Conservation (phyloP, 1,140 invertebrate species). For the Drosophila setifemur region DNA sequence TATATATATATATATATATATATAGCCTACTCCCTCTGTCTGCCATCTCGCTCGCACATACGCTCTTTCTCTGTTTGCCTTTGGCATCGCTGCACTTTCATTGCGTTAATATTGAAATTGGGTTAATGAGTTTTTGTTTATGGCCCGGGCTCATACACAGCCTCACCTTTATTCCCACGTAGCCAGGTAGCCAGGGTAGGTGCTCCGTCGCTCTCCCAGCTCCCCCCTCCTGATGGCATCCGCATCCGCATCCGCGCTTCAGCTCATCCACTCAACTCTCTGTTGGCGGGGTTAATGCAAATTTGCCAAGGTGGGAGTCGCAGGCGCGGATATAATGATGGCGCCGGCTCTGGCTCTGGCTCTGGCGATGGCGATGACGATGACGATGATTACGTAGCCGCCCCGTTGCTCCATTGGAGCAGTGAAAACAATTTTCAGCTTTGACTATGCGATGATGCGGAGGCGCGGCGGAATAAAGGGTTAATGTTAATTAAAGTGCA, state of each 20-base stretch:
- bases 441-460: slow-evolving; percentile 18
- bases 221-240: neutral
- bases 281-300: slow-evolving; percentile 50
- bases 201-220: neutral
- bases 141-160: slow-evolving; percentile 28
- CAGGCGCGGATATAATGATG: slow-evolving; percentile 9
- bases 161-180: slow-evolving; percentile 10
- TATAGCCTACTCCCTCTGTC: neutral
- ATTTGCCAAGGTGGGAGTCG: slow-evolving; percentile 37
- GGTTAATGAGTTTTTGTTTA: slow-evolving; percentile 80
- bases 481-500: slow-evolving; percentile 68
- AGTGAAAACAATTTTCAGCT: slow-evolving; percentile 61
- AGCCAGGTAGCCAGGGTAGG: too few species aligned
- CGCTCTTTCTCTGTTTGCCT: slow-evolving; percentile 33
- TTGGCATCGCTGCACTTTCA: slow-evolving; percentile 55
- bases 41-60: too few species aligned
- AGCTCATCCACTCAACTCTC: neutral
- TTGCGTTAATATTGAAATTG: slow-evolving; percentile 75
- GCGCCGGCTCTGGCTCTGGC: too few species aligned
- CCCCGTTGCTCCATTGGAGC: slow-evolving; percentile 22
- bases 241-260: slow-evolving; percentile 3
- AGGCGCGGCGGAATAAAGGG: slow-evolving; percentile 30
- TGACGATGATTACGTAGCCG: slow-evolving; percentile 6
- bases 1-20: neutral
- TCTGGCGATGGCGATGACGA: neutral